These are phyloP conservation scores for Psammodynastes pulverulentus DNA, from an alignment of 2,113 vertebrate genomes.

Conservation along the genomic window DNA sequence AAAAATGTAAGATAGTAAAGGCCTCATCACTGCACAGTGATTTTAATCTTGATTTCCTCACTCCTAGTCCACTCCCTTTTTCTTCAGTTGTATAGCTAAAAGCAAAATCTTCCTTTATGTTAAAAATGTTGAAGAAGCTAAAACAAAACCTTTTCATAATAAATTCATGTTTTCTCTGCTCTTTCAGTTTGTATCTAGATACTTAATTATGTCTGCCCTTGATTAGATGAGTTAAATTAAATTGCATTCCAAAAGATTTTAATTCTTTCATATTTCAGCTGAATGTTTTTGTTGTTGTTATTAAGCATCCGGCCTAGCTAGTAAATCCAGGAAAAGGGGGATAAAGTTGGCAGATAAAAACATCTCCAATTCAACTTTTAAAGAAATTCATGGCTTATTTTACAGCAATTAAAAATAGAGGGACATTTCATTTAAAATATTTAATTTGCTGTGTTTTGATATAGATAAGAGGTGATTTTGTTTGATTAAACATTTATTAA, in stretches of 20 bases:
- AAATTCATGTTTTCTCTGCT: background rate
- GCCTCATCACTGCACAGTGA: no score
- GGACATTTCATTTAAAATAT: background rate
- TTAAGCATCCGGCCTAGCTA: background rate
- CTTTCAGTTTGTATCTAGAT: background rate
- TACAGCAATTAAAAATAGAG: background rate
- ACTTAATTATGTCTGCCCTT: background rate
- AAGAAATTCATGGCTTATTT: background rate
- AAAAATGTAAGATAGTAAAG: background rate
- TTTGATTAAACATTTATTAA: background rate
- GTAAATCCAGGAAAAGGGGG: background rate
- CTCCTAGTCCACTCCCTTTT: background rate
- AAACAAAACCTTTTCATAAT: background rate
- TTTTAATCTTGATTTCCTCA: background rate
- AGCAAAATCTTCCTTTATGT: background rate
- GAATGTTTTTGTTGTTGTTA: background rate
- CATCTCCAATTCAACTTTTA: background rate
- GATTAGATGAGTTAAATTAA: slow-evolving; percentile 2
- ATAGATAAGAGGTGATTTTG: background rate
- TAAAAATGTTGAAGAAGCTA: background rate
- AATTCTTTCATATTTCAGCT: background rate
- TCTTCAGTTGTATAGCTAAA: background rate
- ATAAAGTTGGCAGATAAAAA: slow-evolving; percentile 1
- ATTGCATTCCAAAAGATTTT: background rate
- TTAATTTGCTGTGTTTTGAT: background rate